These are phyloP conservation scores for Columbina picui DNA, from an alignment of 2,113 vertebrate species.

Conservation along the genomic window DNA sequence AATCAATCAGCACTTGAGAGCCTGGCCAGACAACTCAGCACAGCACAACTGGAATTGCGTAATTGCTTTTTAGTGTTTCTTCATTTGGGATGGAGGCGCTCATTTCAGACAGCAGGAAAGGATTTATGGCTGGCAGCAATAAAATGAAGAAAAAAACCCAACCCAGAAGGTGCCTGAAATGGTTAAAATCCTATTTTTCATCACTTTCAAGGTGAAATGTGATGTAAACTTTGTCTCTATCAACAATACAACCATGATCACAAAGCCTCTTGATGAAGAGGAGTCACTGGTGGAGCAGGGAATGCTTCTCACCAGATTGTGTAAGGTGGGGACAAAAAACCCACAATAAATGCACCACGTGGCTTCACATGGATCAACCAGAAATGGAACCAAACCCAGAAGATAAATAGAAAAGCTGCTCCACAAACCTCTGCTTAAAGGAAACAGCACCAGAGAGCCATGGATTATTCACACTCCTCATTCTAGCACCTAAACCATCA, in stretches of 20 bases:
- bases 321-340: too few relatives aligned
- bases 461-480: neutral
- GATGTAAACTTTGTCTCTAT: neutral
- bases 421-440: neutral
- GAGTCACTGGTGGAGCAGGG: neutral
- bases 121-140: neutral
- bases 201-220: neutral
- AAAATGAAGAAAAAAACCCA: neutral
- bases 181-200: neutral
- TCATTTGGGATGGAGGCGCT: rapidly evolving
- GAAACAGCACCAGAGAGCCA: rapidly evolving
- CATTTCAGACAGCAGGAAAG: rapidly evolving
- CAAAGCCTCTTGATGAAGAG: rapidly evolving
- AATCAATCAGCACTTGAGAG: rapidly evolving
- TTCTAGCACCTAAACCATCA: rapidly evolving
- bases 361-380: too few relatives aligned
- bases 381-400: too few relatives aligned
- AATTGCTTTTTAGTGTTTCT: neutral
- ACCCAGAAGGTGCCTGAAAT: neutral
- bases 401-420: rapidly evolving
- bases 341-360: too few relatives aligned
- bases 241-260: rapidly evolving
- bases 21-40: rapidly evolving
- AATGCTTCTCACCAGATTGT: too few relatives aligned
- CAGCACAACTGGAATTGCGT: too few relatives aligned